Evolutionary conservation across 1,140 invertebrate species (phyloP).

Genomic region (Drosophila mojavensis): DNA sequence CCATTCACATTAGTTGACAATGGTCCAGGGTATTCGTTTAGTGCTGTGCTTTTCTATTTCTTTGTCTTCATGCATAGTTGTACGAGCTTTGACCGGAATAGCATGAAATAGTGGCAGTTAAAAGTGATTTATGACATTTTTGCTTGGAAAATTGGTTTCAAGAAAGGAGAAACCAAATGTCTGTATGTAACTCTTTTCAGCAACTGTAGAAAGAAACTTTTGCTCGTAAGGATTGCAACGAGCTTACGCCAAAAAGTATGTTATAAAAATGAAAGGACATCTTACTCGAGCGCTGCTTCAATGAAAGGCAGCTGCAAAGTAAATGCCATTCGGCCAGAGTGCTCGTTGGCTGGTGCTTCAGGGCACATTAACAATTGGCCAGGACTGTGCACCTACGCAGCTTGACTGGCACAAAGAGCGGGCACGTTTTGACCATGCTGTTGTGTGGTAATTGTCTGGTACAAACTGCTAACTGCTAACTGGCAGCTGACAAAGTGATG

Average conservation of each 20-base stretch:
- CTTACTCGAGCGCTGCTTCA: not conserved
- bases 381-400: constrained; percentile 22
- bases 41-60: not conserved
- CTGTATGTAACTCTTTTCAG: constrained; percentile 1
- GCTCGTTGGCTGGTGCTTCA: constrained; percentile 20
- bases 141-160: constrained; percentile 1
- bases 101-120: constrained; percentile 18
- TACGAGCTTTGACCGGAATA: constrained; percentile 18
- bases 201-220: not conserved
- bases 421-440: constrained; percentile 57
- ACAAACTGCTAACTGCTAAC: constrained; percentile 37
- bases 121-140: constrained; percentile 36
- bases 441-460: constrained; percentile 30
- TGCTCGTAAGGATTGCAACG: not conserved
- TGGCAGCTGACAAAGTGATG: constrained; percentile 59
- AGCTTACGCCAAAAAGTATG: constrained; percentile 29
- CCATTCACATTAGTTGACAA: too few species aligned
- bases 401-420: constrained; percentile 20
- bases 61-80: not conserved
- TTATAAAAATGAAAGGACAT: constrained; percentile 12
- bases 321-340: constrained; percentile 13
- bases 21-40: constrained; percentile 4
- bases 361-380: constrained; percentile 44
- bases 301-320: not conserved
- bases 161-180: constrained; percentile 18